These are phyloP conservation scores for Drosophila nr. perissopoda DNA, from an alignment of 2,888 invertebrate genomes.

Conservation along the genomic window DNA sequence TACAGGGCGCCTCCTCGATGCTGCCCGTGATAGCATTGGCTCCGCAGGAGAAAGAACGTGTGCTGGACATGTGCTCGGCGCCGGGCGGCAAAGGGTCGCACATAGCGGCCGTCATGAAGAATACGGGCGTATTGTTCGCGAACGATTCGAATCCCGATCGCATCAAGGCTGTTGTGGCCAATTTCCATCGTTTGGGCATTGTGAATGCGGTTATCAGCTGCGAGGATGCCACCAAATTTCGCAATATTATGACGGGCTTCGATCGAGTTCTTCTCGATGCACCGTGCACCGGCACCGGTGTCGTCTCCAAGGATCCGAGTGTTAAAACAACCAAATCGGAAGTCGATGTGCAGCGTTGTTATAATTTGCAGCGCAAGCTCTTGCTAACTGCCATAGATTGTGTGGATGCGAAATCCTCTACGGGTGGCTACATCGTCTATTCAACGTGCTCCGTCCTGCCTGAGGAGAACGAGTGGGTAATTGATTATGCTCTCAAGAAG, in stretches of 20 bases:
- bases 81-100: slow-evolving; percentile 99
- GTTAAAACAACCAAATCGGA: slow-evolving; percentile 97
- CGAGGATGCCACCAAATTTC: slow-evolving; percentile 95
- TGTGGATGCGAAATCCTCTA: slow-evolving; percentile 94
- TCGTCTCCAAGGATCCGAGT: slow-evolving; percentile 98
- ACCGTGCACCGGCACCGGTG: slow-evolving; percentile 99
- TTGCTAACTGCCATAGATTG: slow-evolving; percentile 98
- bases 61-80: slow-evolving; percentile 98
- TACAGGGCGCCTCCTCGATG: slow-evolving; percentile 98
- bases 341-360: slow-evolving; percentile 95
- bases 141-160: slow-evolving; percentile 97
- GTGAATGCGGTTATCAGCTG: slow-evolving; percentile 96
- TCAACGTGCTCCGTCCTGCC: slow-evolving; percentile 99
- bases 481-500: slow-evolving; percentile 97
- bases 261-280: slow-evolving; percentile 98
- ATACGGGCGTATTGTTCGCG: slow-evolving; percentile 97
- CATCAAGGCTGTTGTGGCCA: slow-evolving; percentile 96
- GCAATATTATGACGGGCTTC: slow-evolving; percentile 94
- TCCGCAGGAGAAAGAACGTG: slow-evolving; percentile 97
- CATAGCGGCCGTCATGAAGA: slow-evolving; percentile 99
- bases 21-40: slow-evolving; percentile 99
- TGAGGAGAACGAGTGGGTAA: slow-evolving; percentile 99
- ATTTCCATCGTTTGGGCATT: slow-evolving; percentile 97
- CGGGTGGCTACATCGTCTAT: slow-evolving; percentile 98
- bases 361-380: slow-evolving; percentile 96